These are phyloP conservation scores for Gonioctena quinquepunctata DNA, from an alignment of 1,140 invertebrate species.

Conservation along the genomic window DNA sequence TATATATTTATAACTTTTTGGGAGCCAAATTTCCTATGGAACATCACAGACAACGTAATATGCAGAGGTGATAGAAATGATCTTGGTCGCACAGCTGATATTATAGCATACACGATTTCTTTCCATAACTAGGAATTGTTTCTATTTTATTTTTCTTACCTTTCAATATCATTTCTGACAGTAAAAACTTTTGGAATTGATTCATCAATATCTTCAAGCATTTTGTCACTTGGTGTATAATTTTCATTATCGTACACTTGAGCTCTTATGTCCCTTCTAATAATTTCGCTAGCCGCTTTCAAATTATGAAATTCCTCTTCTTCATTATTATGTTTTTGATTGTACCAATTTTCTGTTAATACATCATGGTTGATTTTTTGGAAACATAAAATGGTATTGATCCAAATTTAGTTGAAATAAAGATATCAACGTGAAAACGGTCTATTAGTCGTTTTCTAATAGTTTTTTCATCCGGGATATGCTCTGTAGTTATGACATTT, in stretches of 20 bases:
- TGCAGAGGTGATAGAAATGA: conserved; percentile 14
- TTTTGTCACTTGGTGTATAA: conserved; percentile 27
- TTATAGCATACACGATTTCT: conserved; percentile 13
- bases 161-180: conserved; percentile 31
- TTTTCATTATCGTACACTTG: conserved; percentile 26
- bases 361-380: conserved; percentile 11
- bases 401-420: conserved; percentile 27
- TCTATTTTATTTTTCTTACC: conserved; percentile 15
- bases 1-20: conserved; percentile 28
- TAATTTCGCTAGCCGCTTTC: conserved; percentile 28
- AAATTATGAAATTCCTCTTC: conserved; percentile 24
- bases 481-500: too few species aligned
- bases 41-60: conserved; percentile 23
- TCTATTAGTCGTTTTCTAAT: conserved; percentile 18
- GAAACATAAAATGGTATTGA: conserved; percentile 25
- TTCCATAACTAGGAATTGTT: conserved; percentile 14
- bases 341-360: conserved; percentile 13
- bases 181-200: conserved; percentile 26
- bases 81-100: conserved; percentile 14
- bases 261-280: conserved; percentile 15
- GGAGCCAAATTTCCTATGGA: conserved; percentile 29
- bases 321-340: conserved; percentile 20
- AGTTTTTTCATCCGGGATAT: conserved; percentile 17
- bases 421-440: conserved; percentile 11
- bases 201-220: conserved; percentile 27